These are phyloP conservation scores for Acronicta aceris DNA, from an alignment of 2,888 invertebrate genomes.

Conservation along the genomic window DNA sequence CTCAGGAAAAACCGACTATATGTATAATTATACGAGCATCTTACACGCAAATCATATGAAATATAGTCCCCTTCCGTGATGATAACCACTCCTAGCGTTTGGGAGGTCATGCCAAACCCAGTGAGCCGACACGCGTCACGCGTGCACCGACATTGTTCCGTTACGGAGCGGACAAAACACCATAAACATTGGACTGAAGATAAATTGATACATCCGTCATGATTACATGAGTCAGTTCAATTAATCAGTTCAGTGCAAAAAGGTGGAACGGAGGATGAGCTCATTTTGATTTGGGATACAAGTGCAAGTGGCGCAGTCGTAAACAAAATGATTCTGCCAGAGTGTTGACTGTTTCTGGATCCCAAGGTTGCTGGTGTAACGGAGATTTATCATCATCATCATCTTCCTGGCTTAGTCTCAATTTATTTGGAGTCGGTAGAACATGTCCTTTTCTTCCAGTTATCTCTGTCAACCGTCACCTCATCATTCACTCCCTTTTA, in stretches of 20 bases:
- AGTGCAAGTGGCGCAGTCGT: not conserved
- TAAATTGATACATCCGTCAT: constrained; percentile 51
- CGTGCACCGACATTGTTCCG: constrained; percentile 39
- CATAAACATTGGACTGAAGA: constrained; percentile 24
- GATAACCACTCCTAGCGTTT: constrained; percentile 25
- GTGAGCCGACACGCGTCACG: constrained; percentile 26
- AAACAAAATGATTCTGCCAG: too few relatives aligned
- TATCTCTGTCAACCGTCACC: too few relatives aligned
- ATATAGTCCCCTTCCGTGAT: constrained; percentile 38
- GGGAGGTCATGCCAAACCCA: constrained; percentile 46
- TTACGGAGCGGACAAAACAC: constrained; percentile 13
- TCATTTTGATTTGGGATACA: constrained; percentile 39
- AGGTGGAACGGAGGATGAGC: constrained; percentile 29
- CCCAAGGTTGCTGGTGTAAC: too few relatives aligned
- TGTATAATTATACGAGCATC: constrained; percentile 24
- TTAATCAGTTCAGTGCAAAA: constrained; percentile 39
- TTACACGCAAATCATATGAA: constrained; percentile 44
- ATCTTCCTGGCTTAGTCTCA: too few relatives aligned
- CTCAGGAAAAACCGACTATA: constrained; percentile 16
- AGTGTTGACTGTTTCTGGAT: too few relatives aligned
- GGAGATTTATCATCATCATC: too few relatives aligned
- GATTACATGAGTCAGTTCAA: constrained; percentile 49
- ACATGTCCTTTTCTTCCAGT: too few relatives aligned
- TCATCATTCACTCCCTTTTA: too few relatives aligned
- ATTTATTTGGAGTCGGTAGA: too few relatives aligned